A percentile compares a stretch with the other conserved stretches of the same genome.
phyloP scores from a whole-genome alignment of 2,888 invertebrate genomes.

The Parnassius smintheus region DNA sequence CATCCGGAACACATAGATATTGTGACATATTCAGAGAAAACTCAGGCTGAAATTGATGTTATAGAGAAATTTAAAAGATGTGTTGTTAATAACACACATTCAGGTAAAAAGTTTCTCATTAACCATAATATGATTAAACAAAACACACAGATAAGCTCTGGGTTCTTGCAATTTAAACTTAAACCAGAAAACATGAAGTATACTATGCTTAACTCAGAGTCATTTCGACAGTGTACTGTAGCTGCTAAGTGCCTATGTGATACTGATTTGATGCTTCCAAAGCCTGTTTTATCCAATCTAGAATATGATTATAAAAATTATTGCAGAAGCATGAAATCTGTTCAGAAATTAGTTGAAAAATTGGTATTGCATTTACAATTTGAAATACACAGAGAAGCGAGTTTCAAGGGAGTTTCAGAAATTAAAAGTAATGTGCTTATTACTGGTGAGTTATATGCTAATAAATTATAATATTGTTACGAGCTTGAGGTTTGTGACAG shows the following conservation, averaged over 20 bases:
- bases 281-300: constrained; percentile 44
- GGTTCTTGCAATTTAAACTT: constrained; percentile 64
- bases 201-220: constrained; percentile 74
- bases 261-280: constrained; percentile 52
- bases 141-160: constrained; percentile 58
- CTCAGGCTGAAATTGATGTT: constrained; percentile 54
- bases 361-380: constrained; percentile 60
- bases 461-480: too few relatives aligned
- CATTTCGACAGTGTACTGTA: constrained; percentile 75
- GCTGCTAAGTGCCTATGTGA: constrained; percentile 59
- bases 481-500: too few relatives aligned
- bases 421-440: constrained; percentile 71
- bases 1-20: constrained; percentile 76
- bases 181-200: constrained; percentile 71
- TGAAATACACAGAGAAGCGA: constrained; percentile 68
- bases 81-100: constrained; percentile 72
- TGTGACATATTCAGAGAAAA: constrained; percentile 61
- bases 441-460: constrained; percentile 54
- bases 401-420: constrained; percentile 63
- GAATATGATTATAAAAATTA: constrained; percentile 68
- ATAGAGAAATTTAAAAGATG: constrained; percentile 75
- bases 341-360: constrained; percentile 64
- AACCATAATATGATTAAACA: constrained; percentile 77
- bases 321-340: constrained; percentile 74
- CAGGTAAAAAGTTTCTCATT: constrained; percentile 74